phyloP scores from a whole-genome alignment of 2,113 vertebrate species.

The Connochaetes taurinus region DNA sequence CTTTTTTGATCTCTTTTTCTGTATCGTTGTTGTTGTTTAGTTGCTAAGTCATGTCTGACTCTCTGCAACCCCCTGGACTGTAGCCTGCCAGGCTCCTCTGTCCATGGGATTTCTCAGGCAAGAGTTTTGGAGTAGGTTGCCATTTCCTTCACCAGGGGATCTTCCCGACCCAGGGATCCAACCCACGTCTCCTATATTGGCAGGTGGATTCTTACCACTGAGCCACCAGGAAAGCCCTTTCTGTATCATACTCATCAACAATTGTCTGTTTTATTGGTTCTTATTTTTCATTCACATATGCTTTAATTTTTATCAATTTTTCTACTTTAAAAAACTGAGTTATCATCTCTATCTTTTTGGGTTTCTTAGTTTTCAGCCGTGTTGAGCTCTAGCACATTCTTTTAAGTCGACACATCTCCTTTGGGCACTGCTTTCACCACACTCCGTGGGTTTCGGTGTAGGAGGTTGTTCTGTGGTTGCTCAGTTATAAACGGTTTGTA shows the following conservation, averaged over 20 bases:
- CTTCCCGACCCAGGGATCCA: not conserved
- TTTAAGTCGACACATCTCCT: not conserved
- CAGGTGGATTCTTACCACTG: not conserved
- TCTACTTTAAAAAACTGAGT: not conserved
- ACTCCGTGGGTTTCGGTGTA: not conserved
- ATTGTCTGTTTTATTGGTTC: not conserved
- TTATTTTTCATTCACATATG: not conserved
- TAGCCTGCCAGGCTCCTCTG: not conserved
- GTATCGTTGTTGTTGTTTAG: not conserved
- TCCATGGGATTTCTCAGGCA: not conserved
- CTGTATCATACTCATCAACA: not conserved
- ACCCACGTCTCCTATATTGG: not conserved
- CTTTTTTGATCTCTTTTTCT: not conserved
- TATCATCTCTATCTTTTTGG: not conserved
- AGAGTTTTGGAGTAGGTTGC: not conserved
- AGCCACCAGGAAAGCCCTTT: not conserved
- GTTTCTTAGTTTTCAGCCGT: not conserved
- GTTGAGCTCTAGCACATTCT: not conserved
- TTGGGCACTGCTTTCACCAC: not conserved
- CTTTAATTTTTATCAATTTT: not conserved
- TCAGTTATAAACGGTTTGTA: not conserved
- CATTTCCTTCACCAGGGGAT: not conserved
- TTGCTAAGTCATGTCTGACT: rapidly evolving
- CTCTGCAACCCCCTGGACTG: not conserved
- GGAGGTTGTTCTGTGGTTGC: not conserved